These are phyloP conservation scores for Lagodon rhomboides DNA, from an alignment of 2,797 vertebrate species.

Conservation along the genomic window DNA sequence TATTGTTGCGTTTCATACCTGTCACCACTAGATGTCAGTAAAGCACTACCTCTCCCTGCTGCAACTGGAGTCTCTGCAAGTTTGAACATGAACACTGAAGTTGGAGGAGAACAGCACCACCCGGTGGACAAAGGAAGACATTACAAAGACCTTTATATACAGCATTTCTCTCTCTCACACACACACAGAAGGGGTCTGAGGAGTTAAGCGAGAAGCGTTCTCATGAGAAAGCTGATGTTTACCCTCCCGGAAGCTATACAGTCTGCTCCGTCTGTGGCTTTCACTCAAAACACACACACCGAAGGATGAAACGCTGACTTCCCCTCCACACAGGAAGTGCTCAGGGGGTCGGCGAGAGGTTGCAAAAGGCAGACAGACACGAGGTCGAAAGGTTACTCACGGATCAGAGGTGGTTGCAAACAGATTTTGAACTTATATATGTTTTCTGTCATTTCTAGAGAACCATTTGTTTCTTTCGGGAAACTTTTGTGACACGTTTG, in stretches of 20 bases:
- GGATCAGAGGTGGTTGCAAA: constrained; percentile 9
- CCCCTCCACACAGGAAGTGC: constrained; percentile 60
- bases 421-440: too few species aligned
- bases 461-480: too few species aligned
- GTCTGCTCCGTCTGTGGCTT: constrained; percentile 44
- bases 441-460: too few species aligned
- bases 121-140: not conserved
- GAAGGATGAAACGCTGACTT: constrained; percentile 6
- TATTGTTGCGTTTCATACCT: too few species aligned
- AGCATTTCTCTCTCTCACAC: not conserved
- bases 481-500: too few species aligned
- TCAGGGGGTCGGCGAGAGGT: constrained; percentile 13
- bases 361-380: constrained; percentile 31
- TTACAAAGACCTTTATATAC: too few species aligned
- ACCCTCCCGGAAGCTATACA: constrained; percentile 47
- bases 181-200: constrained; percentile 3
- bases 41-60: too few species aligned
- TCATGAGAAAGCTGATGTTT: constrained; percentile 71
- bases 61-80: too few species aligned
- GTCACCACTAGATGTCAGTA: too few species aligned
- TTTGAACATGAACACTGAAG: too few species aligned
- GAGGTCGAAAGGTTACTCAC: constrained; percentile 8
- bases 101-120: not conserved
- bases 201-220: constrained; percentile 25
- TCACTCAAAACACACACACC: constrained; percentile 36